Evolutionary conservation across 2,888 invertebrate genomes (phyloP).

Genomic region (Stramonita haemastoma): DNA sequence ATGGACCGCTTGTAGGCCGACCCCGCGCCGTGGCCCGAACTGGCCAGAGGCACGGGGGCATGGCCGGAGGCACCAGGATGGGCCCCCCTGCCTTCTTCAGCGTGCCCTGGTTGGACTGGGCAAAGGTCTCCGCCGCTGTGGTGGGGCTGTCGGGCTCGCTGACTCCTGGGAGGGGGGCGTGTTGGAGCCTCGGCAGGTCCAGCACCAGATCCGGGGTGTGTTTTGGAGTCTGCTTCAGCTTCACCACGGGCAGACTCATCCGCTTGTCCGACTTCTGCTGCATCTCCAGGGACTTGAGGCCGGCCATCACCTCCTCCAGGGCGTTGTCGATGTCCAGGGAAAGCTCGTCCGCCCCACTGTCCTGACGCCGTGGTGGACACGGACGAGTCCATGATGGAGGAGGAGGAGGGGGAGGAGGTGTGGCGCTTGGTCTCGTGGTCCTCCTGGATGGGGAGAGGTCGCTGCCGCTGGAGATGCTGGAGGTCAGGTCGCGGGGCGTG

Average conservation of each 20-base stretch:
- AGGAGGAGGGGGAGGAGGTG: slow-evolving; percentile 38
- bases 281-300: slow-evolving; percentile 74
- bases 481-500: slow-evolving; percentile 29
- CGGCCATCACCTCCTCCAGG: slow-evolving; percentile 77
- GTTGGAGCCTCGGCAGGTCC: slow-evolving; percentile 73
- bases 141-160: slow-evolving; percentile 70
- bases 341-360: slow-evolving; percentile 44
- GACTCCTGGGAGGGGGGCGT: slow-evolving; percentile 67
- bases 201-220: slow-evolving; percentile 77
- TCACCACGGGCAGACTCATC: slow-evolving; percentile 68
- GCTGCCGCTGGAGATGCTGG: slow-evolving; percentile 35
- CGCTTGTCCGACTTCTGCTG: slow-evolving; percentile 71
- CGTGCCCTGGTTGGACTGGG: slow-evolving; percentile 88
- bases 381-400: slow-evolving; percentile 38
- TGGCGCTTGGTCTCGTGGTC: slow-evolving; percentile 37
- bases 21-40: neutral
- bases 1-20: slow-evolving; percentile 21
- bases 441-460: slow-evolving; percentile 39
- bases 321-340: slow-evolving; percentile 74
- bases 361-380: slow-evolving; percentile 39
- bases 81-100: slow-evolving; percentile 82
- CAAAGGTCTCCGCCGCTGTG: slow-evolving; percentile 87
- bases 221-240: slow-evolving; percentile 67
- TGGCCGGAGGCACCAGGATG: slow-evolving; percentile 58
- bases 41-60: slow-evolving; percentile 4